Conservation (phyloP, 2,113 vertebrate species). For the Eurypyga helias region DNA sequence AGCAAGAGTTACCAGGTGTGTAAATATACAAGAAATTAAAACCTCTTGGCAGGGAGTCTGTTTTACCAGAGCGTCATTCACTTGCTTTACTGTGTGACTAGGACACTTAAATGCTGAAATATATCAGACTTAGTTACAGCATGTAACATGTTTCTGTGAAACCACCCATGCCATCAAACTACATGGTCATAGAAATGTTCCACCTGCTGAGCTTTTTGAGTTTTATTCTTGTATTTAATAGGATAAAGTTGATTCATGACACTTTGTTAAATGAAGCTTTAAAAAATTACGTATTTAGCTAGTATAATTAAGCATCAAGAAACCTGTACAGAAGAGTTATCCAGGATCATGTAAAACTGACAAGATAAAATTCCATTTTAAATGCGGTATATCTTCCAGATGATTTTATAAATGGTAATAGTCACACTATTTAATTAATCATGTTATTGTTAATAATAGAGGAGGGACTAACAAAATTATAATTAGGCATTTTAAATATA, state of each 20-base stretch:
- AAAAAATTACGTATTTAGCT: not conserved
- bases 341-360: not conserved
- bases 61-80: not conserved
- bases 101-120: not conserved
- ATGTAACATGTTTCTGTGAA: not conserved
- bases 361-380: not conserved
- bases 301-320: not conserved
- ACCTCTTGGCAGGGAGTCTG: not conserved
- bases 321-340: not conserved
- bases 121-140: not conserved
- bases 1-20: not conserved
- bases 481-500: not conserved
- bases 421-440: not conserved
- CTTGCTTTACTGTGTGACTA: not conserved
- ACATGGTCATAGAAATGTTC: not conserved
- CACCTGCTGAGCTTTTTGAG: not conserved
- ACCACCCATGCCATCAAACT: not conserved
- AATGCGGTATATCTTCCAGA: not conserved
- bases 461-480: not conserved
- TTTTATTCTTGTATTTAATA: not conserved
- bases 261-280: not conserved
- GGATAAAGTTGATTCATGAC: not conserved
- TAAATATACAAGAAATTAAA: not conserved
- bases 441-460: not conserved
- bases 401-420: not conserved